A percentile compares a stretch with the other conserved stretches of the same genome.
Evolutionary conservation across 64 coral and sea anemone species (phyloP).

Genomic region (Actinia tenebrosa): DNA sequence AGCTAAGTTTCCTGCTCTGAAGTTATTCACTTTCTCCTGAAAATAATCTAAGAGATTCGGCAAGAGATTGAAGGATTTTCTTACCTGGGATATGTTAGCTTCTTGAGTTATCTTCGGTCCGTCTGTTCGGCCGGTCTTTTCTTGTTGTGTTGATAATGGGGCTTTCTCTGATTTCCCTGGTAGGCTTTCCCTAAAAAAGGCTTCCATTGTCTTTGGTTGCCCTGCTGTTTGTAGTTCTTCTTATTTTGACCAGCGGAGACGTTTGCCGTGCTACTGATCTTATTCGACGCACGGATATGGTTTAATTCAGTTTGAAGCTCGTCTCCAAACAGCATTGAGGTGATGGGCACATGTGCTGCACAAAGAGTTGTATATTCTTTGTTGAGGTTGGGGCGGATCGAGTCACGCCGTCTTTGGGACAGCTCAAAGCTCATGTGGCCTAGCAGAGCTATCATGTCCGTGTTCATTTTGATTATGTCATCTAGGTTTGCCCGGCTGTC

Average conservation of each 20-base stretch:
- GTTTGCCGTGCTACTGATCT: not conserved
- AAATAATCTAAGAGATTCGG: constrained; percentile 22
- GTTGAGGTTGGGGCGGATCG: not conserved
- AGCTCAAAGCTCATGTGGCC: constrained; percentile 12
- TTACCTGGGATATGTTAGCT: constrained; percentile 3
- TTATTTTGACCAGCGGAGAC: too few species aligned
- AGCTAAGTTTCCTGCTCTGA: constrained; percentile 29
- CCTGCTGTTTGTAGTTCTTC: too few species aligned
- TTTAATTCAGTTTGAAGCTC: not conserved
- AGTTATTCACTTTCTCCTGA: constrained; percentile 10
- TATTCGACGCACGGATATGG: not conserved
- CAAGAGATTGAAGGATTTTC: not conserved
- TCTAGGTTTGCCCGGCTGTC: not conserved
- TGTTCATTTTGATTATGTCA: not conserved
- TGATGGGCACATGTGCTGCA: not conserved
- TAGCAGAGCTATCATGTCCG: constrained; percentile 23
- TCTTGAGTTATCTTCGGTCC: too few species aligned
- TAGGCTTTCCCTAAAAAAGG: constrained; percentile 2
- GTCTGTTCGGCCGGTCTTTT: not conserved
- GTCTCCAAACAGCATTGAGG: not conserved
- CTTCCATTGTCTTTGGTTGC: not conserved
- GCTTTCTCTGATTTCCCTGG: not conserved
- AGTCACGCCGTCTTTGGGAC: not conserved
- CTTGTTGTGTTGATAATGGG: not conserved
- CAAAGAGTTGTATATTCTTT: not conserved